These are phyloP conservation scores for Onychorhynchus coronatus DNA, from an alignment of 2,113 vertebrate species.

Conservation along the genomic window DNA sequence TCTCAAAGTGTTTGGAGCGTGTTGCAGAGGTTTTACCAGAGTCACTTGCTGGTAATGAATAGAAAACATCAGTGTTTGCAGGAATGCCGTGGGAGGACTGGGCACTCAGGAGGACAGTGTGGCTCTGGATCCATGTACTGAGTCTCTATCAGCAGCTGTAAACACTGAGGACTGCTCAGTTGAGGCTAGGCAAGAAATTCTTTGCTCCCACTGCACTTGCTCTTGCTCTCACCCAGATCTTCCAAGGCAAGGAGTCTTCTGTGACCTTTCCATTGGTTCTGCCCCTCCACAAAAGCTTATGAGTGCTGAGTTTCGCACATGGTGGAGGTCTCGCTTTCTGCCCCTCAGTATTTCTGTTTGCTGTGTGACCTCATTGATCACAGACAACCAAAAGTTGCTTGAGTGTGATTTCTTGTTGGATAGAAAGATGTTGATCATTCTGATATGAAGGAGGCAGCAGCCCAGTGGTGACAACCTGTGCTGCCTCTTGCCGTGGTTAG, in stretches of 20 bases:
- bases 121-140: not conserved
- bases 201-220: not conserved
- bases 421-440: not conserved
- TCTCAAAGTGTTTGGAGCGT: fast-evolving
- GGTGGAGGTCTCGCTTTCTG: not conserved
- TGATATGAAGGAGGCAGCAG: not conserved
- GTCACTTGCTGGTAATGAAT: not conserved
- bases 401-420: not conserved
- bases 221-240: not conserved
- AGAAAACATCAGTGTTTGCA: not conserved
- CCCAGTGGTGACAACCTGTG: not conserved
- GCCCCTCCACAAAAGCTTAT: not conserved
- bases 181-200: not conserved
- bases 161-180: not conserved
- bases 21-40: not conserved
- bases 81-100: not conserved
- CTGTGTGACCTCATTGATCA: not conserved
- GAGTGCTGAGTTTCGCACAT: fast-evolving
- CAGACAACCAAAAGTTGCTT: not conserved
- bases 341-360: fast-evolving
- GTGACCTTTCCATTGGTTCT: not conserved
- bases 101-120: not conserved
- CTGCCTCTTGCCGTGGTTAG: not conserved
- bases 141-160: not conserved
- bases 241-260: not conserved